Evolutionary conservation across 2,797 vertebrate genomes (phyloP).

Genomic region (Cirrhinus molitorella): DNA sequence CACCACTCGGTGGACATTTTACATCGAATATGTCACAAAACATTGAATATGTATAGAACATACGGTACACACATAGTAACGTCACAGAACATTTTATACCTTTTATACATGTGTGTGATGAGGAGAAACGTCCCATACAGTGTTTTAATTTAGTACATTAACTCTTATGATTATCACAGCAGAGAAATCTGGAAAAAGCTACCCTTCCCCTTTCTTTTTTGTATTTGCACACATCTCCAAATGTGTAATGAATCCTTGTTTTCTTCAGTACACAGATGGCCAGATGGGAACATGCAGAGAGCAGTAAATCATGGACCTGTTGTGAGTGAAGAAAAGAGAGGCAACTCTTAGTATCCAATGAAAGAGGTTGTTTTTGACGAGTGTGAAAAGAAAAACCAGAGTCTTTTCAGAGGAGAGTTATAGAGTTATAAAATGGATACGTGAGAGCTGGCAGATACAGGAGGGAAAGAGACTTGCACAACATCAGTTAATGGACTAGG

Average conservation of each 20-base stretch:
- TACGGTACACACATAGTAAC: too few relatives aligned
- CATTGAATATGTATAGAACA: too few relatives aligned
- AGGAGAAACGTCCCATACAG: too few relatives aligned
- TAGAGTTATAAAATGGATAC: constrained; percentile 38
- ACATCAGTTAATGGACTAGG: constrained; percentile 43
- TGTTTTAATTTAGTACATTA: constrained; percentile 2
- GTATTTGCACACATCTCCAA: constrained; percentile 35
- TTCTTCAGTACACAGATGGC: constrained; percentile 21
- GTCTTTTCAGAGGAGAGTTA: constrained; percentile 40
- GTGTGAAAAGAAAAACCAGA: constrained; percentile 19
- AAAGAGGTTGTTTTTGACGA: constrained; percentile 21
- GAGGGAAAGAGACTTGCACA: constrained; percentile 25
- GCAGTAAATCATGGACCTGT: constrained; percentile 20
- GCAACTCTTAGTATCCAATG: constrained; percentile 15
- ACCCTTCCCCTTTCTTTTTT: background rate
- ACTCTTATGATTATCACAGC: constrained; percentile 48
- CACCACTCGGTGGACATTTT: too few relatives aligned
- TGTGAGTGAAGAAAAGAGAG: constrained; percentile 38
- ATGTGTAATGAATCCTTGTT: constrained; percentile 49
- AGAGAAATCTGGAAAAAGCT: constrained; percentile 47
- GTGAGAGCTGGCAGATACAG: constrained; percentile 21
- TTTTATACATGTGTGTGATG: too few relatives aligned
- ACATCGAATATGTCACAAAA: too few relatives aligned
- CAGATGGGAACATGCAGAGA: constrained; percentile 37
- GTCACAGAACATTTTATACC: too few relatives aligned